Evolutionary conservation across 2,888 invertebrate genomes (phyloP).

Genomic region (Watsonalla binaria): DNA sequence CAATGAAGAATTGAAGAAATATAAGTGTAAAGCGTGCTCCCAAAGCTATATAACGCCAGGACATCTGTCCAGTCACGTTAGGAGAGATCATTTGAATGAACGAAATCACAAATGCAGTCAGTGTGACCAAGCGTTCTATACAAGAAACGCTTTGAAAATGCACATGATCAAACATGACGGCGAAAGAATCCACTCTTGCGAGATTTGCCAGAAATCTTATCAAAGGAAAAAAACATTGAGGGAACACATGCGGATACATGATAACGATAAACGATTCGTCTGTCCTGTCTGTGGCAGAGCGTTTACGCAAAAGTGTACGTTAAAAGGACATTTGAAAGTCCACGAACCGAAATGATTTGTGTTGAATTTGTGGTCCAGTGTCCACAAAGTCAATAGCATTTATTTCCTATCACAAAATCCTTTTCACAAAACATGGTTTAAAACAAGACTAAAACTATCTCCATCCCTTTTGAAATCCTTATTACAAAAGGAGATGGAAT

Average conservation of each 20-base stretch:
- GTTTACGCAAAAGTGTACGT: slow-evolving; percentile 69
- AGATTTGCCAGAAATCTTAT: slow-evolving; percentile 71
- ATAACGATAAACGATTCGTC: slow-evolving; percentile 64
- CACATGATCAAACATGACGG: slow-evolving; percentile 79
- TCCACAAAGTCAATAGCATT: too few relatives aligned
- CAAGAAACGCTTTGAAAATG: slow-evolving; percentile 75
- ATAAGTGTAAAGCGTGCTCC: slow-evolving; percentile 68
- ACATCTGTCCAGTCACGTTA: slow-evolving; percentile 62
- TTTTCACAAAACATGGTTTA: too few relatives aligned
- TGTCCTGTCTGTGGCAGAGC: slow-evolving; percentile 68
- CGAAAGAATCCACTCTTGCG: slow-evolving; percentile 70
- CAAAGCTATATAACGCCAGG: slow-evolving; percentile 72
- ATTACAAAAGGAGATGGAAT: too few relatives aligned
- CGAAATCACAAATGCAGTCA: slow-evolving; percentile 71
- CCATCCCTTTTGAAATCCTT: too few relatives aligned
- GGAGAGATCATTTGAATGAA: slow-evolving; percentile 66
- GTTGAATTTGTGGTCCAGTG: neutral
- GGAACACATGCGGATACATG: slow-evolving; percentile 68
- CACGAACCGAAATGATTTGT: slow-evolving; percentile 33
- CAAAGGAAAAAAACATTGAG: slow-evolving; percentile 65
- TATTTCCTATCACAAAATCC: too few relatives aligned
- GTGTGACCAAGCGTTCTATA: slow-evolving; percentile 74
- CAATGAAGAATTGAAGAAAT: slow-evolving; percentile 65
- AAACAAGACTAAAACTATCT: too few relatives aligned
- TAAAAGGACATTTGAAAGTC: slow-evolving; percentile 67